Evolutionary conservation across 53 echinoderm and acorn worm species (phyloP).

Genomic region (Hippasteria phrygiana): DNA sequence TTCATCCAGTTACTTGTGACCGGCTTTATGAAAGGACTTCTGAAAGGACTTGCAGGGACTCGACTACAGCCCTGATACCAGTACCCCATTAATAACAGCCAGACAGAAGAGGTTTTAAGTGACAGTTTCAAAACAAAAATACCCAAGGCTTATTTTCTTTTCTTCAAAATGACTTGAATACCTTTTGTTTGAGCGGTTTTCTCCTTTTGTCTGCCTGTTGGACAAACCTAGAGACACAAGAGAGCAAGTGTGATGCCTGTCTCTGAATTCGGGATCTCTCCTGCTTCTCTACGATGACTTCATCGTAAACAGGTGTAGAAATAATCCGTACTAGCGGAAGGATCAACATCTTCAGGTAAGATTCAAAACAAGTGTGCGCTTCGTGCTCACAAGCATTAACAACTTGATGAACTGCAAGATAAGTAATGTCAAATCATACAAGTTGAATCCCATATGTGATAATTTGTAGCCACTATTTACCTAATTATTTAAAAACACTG

Average conservation of each 20-base stretch:
- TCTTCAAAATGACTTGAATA: background rate
- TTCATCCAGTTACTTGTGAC: no score
- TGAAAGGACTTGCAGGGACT: no score
- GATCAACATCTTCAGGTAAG: constrained; percentile 42
- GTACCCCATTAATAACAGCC: no score
- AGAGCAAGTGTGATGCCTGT: constrained; percentile 49
- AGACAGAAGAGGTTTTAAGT: no score
- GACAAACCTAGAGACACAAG: constrained; percentile 11
- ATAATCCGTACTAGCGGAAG: constrained; percentile 71
- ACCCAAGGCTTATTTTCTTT: no score
- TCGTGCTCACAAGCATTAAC: constrained; percentile 19
- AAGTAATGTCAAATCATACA: background rate
- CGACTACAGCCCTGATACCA: no score
- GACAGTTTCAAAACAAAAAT: background rate
- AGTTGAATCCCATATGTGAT: background rate
- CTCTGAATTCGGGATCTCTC: constrained; percentile 62
- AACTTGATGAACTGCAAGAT: constrained; percentile 19
- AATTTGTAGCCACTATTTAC: no score
- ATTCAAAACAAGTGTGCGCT: background rate
- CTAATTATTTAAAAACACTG: no score
- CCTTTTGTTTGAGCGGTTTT: background rate
- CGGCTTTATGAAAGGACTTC: no score
- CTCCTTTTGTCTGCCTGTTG: constrained; percentile 1
- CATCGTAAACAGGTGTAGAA: constrained; percentile 58
- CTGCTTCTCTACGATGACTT: constrained; percentile 69